Conservation (phyloP, 2,888 invertebrate species). For the Troglohyphantes excavatus region DNA sequence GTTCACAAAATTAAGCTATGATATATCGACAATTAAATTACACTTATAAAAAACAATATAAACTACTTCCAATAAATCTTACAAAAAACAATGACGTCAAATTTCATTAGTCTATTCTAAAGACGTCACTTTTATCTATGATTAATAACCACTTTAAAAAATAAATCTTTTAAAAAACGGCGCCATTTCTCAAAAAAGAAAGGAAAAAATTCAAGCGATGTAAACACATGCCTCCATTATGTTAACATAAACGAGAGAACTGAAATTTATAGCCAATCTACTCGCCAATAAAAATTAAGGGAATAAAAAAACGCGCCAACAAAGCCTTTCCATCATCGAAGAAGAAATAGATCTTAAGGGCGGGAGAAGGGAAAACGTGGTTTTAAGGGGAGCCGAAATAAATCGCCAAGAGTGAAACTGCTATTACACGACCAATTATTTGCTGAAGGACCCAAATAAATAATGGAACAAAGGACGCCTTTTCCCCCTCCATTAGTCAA, state of each 20-base stretch:
- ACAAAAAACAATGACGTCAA: conserved; percentile 16
- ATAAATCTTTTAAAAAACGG: conserved; percentile 28
- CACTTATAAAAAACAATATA: background rate
- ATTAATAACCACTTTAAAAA: conserved; percentile 31
- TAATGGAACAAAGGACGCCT: conserved; percentile 68
- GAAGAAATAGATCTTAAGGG: conserved; percentile 28
- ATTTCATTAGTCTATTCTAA: background rate
- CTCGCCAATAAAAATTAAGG: conserved; percentile 67
- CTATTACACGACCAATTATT: conserved; percentile 76
- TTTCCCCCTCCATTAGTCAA: conserved; percentile 57
- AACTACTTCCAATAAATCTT: background rate
- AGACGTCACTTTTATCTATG: conserved; percentile 5
- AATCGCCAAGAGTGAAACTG: conserved; percentile 70
- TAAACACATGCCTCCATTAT: conserved; percentile 61
- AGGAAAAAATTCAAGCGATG: conserved; percentile 13
- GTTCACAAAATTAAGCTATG: no score
- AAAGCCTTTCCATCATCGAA: conserved; percentile 23
- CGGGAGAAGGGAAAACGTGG: conserved; percentile 11
- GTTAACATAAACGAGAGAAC: conserved; percentile 36
- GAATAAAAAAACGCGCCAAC: conserved; percentile 43
- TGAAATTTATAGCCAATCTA: conserved; percentile 66
- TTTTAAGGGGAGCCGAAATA: conserved; percentile 33
- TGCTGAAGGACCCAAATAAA: conserved; percentile 76
- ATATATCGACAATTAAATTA: no score
- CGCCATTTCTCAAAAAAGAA: conserved; percentile 5